These are phyloP conservation scores for Terebella lapidaria DNA, from an alignment of 2,888 invertebrate genomes.

Conservation along the genomic window DNA sequence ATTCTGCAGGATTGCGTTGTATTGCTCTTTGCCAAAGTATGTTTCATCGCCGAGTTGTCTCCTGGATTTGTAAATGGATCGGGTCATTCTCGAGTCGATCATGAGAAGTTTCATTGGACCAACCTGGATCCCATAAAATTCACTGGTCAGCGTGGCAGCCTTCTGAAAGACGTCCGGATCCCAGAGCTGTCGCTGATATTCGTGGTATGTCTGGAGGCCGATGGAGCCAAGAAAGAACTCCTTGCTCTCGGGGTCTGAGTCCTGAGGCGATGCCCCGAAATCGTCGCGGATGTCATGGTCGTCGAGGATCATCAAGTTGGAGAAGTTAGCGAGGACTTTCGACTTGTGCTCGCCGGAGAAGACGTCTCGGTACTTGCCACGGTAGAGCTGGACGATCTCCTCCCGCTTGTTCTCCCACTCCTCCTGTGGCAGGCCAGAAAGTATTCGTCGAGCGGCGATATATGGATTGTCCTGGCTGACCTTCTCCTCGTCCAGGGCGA, in stretches of 20 bases:
- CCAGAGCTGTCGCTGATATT: conserved; percentile 7
- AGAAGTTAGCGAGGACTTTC: not conserved
- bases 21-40: conserved; percentile 1
- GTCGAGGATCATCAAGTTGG: conserved; percentile 8
- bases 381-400: not conserved
- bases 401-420: not conserved
- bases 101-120: conserved; percentile 4
- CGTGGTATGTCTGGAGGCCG: not conserved
- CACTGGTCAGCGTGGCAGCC: not conserved
- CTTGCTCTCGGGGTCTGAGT: not conserved
- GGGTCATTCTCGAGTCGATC: not conserved
- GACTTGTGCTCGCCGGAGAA: not conserved
- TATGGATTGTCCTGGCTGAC: not conserved
- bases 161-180: conserved; percentile 7
- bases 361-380: not conserved
- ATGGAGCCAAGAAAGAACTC: conserved; percentile 4
- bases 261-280: not conserved
- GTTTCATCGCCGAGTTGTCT: not conserved
- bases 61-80: not conserved
- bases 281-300: conserved; percentile 8
- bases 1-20: not conserved
- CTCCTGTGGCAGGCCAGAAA: not conserved
- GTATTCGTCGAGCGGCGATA: not conserved
- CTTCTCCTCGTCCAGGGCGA: not conserved
- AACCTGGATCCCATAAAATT: not conserved